Evolutionary conservation across 2,797 vertebrate genomes (phyloP), one percentile per base, ranked within the genome.

Genomic region (Dallia pectoralis): DNA sequence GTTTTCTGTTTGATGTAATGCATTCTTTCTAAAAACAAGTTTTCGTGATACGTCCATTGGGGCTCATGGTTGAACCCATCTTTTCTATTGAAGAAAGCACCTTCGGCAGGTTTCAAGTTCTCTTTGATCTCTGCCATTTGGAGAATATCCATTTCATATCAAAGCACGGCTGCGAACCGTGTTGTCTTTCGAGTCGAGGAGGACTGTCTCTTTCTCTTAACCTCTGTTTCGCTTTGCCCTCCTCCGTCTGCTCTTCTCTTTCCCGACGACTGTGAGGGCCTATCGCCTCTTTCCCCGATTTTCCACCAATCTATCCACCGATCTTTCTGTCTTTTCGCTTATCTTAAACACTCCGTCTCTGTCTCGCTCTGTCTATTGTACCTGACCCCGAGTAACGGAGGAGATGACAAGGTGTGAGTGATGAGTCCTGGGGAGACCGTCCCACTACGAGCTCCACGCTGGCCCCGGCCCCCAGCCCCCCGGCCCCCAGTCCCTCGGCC

Each of bases 361-460:
- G 4, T 67, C 30, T 56, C 27, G 36, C 15, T 59, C 53, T 36
- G 18, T 48, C 32, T 69, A 40, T 74, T 29, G 3, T 67, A 44
- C 40, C 67, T 76, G 71, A 75, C 76, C 73, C 78, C 14, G 67
- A 72, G 71, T 75, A 80, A 82, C 79, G 22, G 77, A 77, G 81
- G 80, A 33, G 74, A 81, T 78, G 81, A 83, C 73, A 80, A 84
- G 80, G 82, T 82, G 82, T 83, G 81, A 85, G 74, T 3, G 22
- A 73, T 77, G 65, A 74, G 81, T 79, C 77, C 79, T 65, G 19
- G 59, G 74, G 82, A 70, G 51, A 36, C 51, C 3, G 40, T 59
- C 48, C 32, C 32, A 22, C 18, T 32, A 70, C 49, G 16, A 36
- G 66, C 66, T 18, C 22, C 22, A 14, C 27, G 25, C 53, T 44